Evolutionary conservation across 2,797 vertebrate species (phyloP).

Genomic region (Capromys pilorides): DNA sequence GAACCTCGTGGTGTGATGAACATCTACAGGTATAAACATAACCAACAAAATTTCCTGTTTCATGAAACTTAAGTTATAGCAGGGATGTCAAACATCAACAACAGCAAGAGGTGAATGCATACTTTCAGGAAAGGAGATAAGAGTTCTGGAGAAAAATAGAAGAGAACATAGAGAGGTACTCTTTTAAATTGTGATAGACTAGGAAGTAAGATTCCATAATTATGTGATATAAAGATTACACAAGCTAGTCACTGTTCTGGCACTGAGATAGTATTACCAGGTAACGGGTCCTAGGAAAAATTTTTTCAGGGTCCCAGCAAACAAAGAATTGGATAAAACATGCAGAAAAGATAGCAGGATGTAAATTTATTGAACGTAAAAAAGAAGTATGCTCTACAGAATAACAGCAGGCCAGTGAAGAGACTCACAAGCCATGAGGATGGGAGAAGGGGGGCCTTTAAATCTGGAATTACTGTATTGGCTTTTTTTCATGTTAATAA

Average conservation of each 20-base stretch:
- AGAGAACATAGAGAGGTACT: background rate
- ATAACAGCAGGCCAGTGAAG: background rate
- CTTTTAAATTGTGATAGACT: background rate
- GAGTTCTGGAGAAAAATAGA: conserved; percentile 3
- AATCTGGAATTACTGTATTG: background rate
- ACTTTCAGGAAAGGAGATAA: background rate
- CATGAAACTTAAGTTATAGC: background rate
- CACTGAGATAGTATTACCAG: background rate
- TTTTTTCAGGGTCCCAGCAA: background rate
- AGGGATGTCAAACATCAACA: background rate
- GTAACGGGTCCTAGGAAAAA: background rate
- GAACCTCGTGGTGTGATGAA: background rate
- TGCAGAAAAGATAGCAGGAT: background rate
- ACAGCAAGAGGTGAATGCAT: background rate
- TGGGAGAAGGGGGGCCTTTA: background rate
- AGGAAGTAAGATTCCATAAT: background rate
- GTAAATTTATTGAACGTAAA: background rate
- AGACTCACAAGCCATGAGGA: background rate
- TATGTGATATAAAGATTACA: background rate
- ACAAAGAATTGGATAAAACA: background rate
- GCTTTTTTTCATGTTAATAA: background rate
- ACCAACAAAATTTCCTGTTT: background rate
- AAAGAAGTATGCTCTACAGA: background rate
- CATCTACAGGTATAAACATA: background rate
- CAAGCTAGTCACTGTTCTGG: background rate